Evolutionary conservation across 1,140 invertebrate species (phyloP).

Genomic region (Drosophila azteca): DNA sequence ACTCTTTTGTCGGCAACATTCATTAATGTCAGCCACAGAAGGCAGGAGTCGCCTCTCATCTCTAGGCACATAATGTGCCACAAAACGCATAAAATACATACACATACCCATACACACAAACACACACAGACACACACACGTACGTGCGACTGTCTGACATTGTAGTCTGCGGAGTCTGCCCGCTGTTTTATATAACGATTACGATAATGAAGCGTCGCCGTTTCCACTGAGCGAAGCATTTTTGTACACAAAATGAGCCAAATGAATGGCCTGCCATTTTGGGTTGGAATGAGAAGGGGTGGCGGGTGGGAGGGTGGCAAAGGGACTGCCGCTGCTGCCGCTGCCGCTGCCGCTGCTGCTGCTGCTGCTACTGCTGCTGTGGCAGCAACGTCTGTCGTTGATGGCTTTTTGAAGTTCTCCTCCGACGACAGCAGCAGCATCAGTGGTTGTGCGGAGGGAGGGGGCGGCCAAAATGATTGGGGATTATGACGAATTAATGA

Average conservation of each 20-base stretch:
- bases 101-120: conserved; percentile 25
- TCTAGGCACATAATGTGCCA: conserved; percentile 71
- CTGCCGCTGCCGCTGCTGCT: conserved; percentile 23
- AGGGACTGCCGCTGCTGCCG: conserved; percentile 13
- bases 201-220: conserved; percentile 78
- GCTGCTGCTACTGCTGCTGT: conserved; percentile 26
- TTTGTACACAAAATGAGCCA: conserved; percentile 80
- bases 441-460: background rate
- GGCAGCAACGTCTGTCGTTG: conserved; percentile 73
- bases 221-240: conserved; percentile 78
- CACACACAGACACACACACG: background rate
- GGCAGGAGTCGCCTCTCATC: conserved; percentile 32
- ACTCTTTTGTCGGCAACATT: conserved; percentile 65
- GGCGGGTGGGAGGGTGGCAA: background rate
- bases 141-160: conserved; percentile 40
- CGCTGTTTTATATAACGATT: conserved; percentile 82
- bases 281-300: background rate
- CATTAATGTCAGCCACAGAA: conserved; percentile 73
- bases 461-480: conserved; percentile 65
- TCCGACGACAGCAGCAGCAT: conserved; percentile 9
- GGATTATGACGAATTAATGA: conserved; percentile 83
- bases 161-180: conserved; percentile 68
- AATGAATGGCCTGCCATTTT: conserved; percentile 67
- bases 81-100: conserved; percentile 75
- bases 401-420: conserved; percentile 82